Evolutionary conservation across 2,113 vertebrate species (phyloP).

Genomic region (Excalfactoria chinensis): DNA sequence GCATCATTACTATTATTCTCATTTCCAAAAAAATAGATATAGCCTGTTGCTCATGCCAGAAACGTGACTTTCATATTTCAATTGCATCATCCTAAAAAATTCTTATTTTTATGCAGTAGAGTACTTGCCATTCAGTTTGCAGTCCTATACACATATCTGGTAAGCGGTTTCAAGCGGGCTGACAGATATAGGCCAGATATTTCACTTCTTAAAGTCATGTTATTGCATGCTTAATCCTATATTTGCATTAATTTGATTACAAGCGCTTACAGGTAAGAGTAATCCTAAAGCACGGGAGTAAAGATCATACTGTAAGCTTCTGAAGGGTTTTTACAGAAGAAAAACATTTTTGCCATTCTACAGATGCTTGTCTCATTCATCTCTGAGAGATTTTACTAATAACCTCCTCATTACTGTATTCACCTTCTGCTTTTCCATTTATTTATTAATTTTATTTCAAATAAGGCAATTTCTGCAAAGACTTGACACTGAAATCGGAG

Average conservation of each 20-base stretch:
- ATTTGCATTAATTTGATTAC: slow-evolving; percentile 47
- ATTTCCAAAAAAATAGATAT: neutral
- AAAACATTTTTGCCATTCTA: slow-evolving; percentile 34
- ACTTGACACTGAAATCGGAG: slow-evolving; percentile 72
- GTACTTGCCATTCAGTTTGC: neutral
- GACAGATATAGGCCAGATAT: neutral
- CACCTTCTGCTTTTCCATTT: slow-evolving; percentile 56
- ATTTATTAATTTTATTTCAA: slow-evolving; percentile 66
- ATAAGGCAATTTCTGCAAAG: slow-evolving; percentile 63
- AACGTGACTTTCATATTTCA: neutral
- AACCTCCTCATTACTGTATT: slow-evolving; percentile 68
- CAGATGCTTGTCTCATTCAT: slow-evolving; percentile 41
- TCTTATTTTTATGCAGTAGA: neutral
- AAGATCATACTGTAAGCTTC: slow-evolving; percentile 34
- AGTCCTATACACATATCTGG: neutral
- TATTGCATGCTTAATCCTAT: slow-evolving; percentile 39
- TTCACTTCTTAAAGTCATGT: slow-evolving; percentile 22
- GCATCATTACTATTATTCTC: neutral
- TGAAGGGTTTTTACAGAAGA: slow-evolving; percentile 41
- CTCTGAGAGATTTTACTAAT: slow-evolving; percentile 70
- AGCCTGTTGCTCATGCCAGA: neutral
- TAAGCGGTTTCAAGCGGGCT: neutral
- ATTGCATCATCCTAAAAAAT: slow-evolving; percentile 2
- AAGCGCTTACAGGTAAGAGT: slow-evolving; percentile 44
- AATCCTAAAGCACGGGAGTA: slow-evolving; percentile 19